phyloP scores from a whole-genome alignment of 2,113 vertebrate species.

The Gallinago media region DNA sequence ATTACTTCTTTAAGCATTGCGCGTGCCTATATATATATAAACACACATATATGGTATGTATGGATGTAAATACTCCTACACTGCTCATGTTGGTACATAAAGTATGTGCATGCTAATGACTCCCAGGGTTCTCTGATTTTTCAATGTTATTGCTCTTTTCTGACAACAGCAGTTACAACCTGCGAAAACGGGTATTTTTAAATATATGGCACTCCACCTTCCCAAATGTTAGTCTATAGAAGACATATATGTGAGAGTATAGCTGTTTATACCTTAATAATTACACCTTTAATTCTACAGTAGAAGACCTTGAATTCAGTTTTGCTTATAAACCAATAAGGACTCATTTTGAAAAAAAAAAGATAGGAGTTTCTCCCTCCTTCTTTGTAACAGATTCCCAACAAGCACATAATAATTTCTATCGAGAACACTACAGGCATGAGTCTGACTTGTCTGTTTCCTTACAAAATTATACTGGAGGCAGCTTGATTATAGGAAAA shows the following conservation, averaged over 20 bases:
- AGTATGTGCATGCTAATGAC: background rate
- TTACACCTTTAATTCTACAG: background rate
- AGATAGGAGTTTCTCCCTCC: background rate
- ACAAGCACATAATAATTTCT: background rate
- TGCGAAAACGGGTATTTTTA: background rate
- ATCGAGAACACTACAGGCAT: background rate
- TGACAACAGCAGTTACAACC: background rate
- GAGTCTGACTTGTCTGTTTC: background rate
- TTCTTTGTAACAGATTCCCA: background rate
- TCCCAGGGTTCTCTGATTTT: background rate
- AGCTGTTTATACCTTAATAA: background rate
- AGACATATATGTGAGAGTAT: background rate
- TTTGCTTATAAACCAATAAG: background rate
- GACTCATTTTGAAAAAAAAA: background rate
- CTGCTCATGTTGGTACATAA: rapidly evolving
- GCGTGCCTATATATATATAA: background rate
- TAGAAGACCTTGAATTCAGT: background rate
- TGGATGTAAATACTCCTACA: background rate
- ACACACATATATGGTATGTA: background rate
- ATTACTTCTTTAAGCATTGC: background rate
- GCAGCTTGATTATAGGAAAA: background rate
- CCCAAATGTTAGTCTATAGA: background rate
- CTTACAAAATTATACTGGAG: background rate
- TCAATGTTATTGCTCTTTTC: background rate
- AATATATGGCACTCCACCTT: background rate